Evolutionary conservation across 2,113 vertebrate genomes (phyloP), one percentile per base, ranked within the genome.

Genomic region (Chionodraco myersi): DNA sequence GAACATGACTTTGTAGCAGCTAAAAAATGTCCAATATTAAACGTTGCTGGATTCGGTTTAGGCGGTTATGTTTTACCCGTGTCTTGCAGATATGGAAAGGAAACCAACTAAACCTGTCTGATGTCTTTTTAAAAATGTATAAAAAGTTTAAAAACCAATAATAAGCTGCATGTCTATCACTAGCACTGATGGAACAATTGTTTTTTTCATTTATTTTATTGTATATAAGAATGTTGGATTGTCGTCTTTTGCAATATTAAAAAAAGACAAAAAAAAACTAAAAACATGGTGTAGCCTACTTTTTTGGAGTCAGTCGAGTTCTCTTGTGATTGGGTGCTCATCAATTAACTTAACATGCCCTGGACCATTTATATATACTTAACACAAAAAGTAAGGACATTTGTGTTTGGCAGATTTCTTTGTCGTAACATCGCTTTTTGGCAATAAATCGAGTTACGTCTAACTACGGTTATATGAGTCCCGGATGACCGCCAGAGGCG

Each of bases 181-280:
- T 13, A 34, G 12, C 51, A 63, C 34, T 68, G 44, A 48, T 54
- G 52, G 23, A 61, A 59, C 36, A 63, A 53, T 41, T 7, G 36
- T 41, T 41, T 41, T n/a, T 21, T 52, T 30, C 15, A 13, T 36
- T 49, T 5, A 7, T 48, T 48, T 44, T 16, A 41, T 80, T 56
- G 36, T 70, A 18, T 79, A 84, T 58, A 72, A 84, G 72, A 41
- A 81, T 23, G 54, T 67, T 41, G 30, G 30, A 30, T 41, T 41
- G 36, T 86, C 54, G 63, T 54, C 0, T 72, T 86, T 60, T 73
- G 30, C 66, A 62, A 68, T 72, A 57, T 48, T 1, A 21, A 68
- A 69, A 30, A 30, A 30, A 30, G 30, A 4, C 30, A 30, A 30
- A 30, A 30, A n/a, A 30, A 30, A 47, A 18, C 23, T 48, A 7